Base-by-base conservation (phyloP, 2,888 invertebrate genomes). In the Lymantria dispar region DNA sequence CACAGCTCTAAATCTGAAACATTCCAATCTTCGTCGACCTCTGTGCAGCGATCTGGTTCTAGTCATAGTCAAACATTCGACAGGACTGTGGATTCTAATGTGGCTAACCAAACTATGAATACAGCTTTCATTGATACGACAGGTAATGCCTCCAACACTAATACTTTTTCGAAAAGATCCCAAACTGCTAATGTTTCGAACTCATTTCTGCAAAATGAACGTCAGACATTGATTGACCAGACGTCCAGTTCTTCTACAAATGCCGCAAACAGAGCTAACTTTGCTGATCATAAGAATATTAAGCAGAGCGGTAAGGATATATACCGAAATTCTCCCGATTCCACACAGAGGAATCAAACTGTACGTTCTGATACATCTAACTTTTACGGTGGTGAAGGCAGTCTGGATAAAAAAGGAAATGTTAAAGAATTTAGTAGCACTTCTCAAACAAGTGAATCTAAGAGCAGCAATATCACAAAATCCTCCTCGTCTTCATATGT, bases 401-500 rank as follows among this genome's bases (percentile, higher is more conserved):
- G 68, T 52, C 68, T 85, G 45, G 85, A 90, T 48, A 82, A 76
- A 64, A 80, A 83, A 65, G 53, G 66, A 0, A 81, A 84, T 45
- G 76, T 78, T 49, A 85, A 83, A 61, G 78, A 89, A 63, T 87
- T 71, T 52, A 83, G 71, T 43, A 87, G 74, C 72, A 92, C 80
- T 46, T 92, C 76, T 50, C 82, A 88, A 56, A 75, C 86, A 22
- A 93, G 87, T 56, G 92, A 94, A 65, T 83, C 92, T 64, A 91
- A 91, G 71, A 92, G 88, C 61, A 91, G 93, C 54, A 92, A 91
- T 51, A 82, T 91, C 5, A 87, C 91, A 45, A 94, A 94, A 74
- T 93, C 93, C 33, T 92, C 94, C 37, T 93, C 94, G 1, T 92
- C 93, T 13, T 94, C 94, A 12, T 94, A 94, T 68, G 93, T 93